A percentile compares a stretch with the other conserved stretches of the same genome.
phyloP scores from a whole-genome alignment of 2,113 vertebrate species.

The Corynorhinus townsendii region DNA sequence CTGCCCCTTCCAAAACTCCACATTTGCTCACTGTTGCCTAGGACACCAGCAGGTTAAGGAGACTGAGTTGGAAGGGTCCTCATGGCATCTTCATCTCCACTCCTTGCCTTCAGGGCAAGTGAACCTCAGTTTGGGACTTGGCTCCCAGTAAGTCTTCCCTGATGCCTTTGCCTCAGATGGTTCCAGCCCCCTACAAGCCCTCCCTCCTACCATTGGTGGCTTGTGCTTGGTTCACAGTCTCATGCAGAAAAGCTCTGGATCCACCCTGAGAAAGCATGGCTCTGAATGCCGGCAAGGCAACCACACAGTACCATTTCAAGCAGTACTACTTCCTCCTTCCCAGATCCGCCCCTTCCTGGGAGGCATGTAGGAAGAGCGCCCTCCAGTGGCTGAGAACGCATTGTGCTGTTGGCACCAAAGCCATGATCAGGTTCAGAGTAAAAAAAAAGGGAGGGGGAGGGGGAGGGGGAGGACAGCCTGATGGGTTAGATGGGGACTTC shows the following conservation, averaged over 20 bases:
- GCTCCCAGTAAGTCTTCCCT: background rate
- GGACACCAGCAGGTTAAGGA: background rate
- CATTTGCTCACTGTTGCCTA: accelerated
- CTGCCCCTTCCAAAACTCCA: background rate
- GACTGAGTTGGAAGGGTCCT: too few relatives aligned
- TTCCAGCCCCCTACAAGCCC: background rate
- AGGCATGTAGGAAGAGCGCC: background rate
- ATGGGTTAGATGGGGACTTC: background rate
- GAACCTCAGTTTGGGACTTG: background rate
- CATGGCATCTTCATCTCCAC: background rate
- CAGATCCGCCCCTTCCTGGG: background rate
- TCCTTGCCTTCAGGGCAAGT: background rate
- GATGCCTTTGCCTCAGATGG: background rate
- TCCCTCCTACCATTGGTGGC: background rate
- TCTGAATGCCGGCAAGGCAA: background rate
- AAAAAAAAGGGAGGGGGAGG: background rate
- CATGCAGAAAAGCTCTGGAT: background rate
- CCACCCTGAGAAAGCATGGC: accelerated
- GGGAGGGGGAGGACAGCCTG: background rate
- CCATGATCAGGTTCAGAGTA: background rate
- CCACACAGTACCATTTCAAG: background rate
- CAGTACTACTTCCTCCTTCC: conserved; percentile 55
- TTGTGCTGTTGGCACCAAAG: background rate
- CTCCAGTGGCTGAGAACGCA: background rate
- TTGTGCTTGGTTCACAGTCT: background rate